Conservation (phyloP, 2,888 invertebrate genomes). For the Diloba caeruleocephala region DNA sequence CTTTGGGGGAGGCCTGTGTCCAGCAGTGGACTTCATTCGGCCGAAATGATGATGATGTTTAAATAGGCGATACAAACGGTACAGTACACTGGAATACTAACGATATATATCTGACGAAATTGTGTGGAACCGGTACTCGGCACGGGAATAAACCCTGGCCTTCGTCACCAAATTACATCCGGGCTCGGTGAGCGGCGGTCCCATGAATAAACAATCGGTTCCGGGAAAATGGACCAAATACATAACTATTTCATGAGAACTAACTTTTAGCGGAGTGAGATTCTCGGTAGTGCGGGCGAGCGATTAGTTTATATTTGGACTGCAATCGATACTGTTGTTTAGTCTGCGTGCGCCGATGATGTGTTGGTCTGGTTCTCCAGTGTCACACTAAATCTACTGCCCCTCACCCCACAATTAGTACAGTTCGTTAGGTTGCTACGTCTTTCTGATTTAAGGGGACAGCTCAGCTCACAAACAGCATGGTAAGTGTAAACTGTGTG, state of each 20-base stretch:
- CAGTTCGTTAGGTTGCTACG: no score
- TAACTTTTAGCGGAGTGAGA: slow-evolving; percentile 1
- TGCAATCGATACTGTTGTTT: not conserved
- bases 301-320: slow-evolving; percentile 3
- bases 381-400: no score
- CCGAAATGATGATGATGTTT: no score
- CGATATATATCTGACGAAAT: slow-evolving; percentile 23
- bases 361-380: no score
- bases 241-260: slow-evolving; percentile 8
- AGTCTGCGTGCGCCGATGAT: no score
- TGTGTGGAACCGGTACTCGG: slow-evolving; percentile 27
- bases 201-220: slow-evolving; percentile 44
- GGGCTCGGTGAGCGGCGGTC: slow-evolving; percentile 13
- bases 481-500: no score
- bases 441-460: no score
- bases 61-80: slow-evolving; percentile 26
- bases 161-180: slow-evolving; percentile 42
- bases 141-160: slow-evolving; percentile 46
- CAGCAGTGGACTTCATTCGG: no score
- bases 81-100: slow-evolving; percentile 30
- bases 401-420: no score
- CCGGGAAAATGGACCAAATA: slow-evolving; percentile 29
- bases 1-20: no score
- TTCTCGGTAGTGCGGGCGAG: not conserved
- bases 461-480: no score